A percentile compares a stretch with the other conserved stretches of the same genome.
Conservation (phyloP, 2,797 vertebrate species). For the Premnoplex brunnescens region DNA sequence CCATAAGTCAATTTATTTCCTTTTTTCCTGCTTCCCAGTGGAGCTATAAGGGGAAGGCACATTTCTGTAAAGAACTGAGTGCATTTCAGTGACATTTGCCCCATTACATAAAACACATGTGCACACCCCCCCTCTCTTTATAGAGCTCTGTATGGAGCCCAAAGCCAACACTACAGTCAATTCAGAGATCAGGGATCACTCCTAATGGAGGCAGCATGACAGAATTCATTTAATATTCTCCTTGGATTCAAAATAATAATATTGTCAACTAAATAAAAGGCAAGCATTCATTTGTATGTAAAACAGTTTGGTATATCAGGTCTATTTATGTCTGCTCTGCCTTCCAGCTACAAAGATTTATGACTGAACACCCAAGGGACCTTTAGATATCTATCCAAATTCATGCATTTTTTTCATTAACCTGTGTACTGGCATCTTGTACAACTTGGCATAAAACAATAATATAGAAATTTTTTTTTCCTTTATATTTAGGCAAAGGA, state of each 20-base stretch:
- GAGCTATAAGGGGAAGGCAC: not conserved
- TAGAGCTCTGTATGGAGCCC: not conserved
- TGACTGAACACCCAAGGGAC: conserved; percentile 67
- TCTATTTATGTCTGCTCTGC: conserved; percentile 64
- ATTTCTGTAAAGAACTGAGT: not conserved
- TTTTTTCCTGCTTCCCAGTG: not conserved
- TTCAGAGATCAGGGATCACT: conserved; percentile 35
- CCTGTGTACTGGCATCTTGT: conserved; percentile 64
- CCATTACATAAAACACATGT: not conserved
- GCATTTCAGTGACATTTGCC: not conserved
- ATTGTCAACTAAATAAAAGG: conserved; percentile 68
- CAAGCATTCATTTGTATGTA: conserved; percentile 73
- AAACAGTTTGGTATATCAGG: conserved; percentile 63
- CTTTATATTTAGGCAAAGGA: not conserved
- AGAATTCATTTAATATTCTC: conserved; percentile 62
- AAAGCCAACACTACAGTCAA: not conserved
- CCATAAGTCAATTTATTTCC: not conserved
- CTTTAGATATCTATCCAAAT: conserved; percentile 67
- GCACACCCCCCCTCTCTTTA: not conserved
- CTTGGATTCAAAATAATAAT: conserved; percentile 63
- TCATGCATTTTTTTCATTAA: conserved; percentile 70
- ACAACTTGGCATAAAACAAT: conserved; percentile 56
- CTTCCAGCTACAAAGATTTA: conserved; percentile 69
- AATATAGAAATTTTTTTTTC: not conserved
- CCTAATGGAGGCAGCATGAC: conserved; percentile 24